Evolutionary conservation across 2,888 invertebrate species (phyloP), one percentile per base, ranked within the genome.

Genomic region (Machimus atricapillus): DNA sequence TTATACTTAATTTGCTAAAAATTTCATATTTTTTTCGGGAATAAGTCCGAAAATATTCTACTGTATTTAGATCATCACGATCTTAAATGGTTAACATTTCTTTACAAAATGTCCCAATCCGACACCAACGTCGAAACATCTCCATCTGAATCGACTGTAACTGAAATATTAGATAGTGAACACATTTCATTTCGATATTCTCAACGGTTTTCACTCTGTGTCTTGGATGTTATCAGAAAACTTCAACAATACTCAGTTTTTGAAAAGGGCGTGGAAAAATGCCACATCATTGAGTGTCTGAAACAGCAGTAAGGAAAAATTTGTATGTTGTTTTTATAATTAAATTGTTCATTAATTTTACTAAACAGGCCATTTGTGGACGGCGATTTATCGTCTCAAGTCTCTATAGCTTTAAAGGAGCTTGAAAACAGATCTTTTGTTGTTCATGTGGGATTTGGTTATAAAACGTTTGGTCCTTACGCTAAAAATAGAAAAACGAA

Each of bases 191-290:
- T 74, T 4, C 16, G 46, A n/a, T 89, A 87, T 78, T 88, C 27
- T 82, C 40, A 73, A 12, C 76, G 87, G n/a, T 89, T 89, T 37
- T 87, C 91, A 0, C 88, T 92, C 0, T 92, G 91, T 86, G 91
- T 92, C 1, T 89, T 92, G 88, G 92, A 92, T 86, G 90, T 91
- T 85, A 90, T 92, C 40, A 90, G 92, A 73, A 89, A 90, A 40
- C 91, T 92, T 76, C 92, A 92, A 87, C 91, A 92, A 88, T 91
- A 91, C 89, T 91, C 92, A 31, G 91, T 90, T 79, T 92, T 87
- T 74, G 87, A 88, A 4, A 89, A 88, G 19, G 92, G 92, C 37
- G 90, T 92, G 0, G 90, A 90, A 40, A 90, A 91, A 76, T 83
- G 85, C 12, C 90, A 91, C 79, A 91, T 92, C 46, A 89, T 92